phyloP scores from a whole-genome alignment of 37 sponge, comb jelly and placozoan species.

The Spongilla lacustris region DNA sequence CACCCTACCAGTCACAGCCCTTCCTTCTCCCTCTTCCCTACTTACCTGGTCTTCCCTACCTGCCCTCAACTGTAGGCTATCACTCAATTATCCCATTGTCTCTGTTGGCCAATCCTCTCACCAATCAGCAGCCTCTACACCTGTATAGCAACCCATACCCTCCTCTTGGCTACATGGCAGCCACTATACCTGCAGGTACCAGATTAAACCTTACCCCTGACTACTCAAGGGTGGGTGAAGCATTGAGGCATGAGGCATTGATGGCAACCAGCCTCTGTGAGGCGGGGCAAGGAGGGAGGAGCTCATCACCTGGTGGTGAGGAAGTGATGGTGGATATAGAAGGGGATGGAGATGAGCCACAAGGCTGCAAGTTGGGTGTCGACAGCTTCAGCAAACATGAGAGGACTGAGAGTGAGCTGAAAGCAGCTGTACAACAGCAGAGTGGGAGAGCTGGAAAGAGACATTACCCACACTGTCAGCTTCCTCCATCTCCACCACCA shows the following conservation, averaged over 20 bases:
- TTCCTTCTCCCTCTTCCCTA: not conserved
- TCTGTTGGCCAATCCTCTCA: not conserved
- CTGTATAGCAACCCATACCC: not conserved
- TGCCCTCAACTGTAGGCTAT: not conserved
- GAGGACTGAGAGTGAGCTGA: not conserved
- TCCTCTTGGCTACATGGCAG: not conserved
- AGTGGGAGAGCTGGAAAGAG: no score
- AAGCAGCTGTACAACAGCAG: not conserved
- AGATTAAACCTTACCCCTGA: not conserved
- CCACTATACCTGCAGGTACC: not conserved
- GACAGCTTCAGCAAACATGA: not conserved
- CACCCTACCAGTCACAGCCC: not conserved
- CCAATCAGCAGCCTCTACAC: not conserved
- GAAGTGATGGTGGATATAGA: slow-evolving; percentile 9
- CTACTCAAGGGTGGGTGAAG: not conserved
- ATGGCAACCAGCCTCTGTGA: not conserved
- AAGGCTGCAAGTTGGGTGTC: not conserved
- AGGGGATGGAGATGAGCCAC: not conserved
- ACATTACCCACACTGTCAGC: not conserved
- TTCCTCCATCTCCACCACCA: not conserved
- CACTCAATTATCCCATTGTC: not conserved
- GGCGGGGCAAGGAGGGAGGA: not conserved
- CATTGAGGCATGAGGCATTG: not conserved
- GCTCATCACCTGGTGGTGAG: not conserved
- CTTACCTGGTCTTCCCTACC: not conserved